A percentile compares a stretch with the other conserved stretches of the same genome.
Evolutionary conservation across 1,140 invertebrate species (phyloP).

Genomic region (Sycophaga agraensis): DNA sequence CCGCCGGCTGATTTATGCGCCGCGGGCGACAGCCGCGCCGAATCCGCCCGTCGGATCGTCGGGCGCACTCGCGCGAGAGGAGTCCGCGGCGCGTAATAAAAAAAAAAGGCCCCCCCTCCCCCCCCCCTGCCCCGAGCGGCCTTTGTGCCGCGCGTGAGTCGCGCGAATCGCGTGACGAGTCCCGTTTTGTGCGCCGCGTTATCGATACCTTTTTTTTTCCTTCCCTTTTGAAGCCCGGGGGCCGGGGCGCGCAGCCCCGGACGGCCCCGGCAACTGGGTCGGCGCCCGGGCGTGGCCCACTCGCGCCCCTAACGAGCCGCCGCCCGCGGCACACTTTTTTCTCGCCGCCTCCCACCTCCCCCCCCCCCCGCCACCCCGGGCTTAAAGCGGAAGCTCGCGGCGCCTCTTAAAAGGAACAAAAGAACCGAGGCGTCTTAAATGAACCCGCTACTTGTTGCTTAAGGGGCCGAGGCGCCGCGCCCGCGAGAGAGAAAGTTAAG

Average conservation of each 20-base stretch:
- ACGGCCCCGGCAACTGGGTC: too few species aligned
- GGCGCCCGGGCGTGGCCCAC: too few species aligned
- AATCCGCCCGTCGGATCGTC: too few species aligned
- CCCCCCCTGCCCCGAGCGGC: too few species aligned
- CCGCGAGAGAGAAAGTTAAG: constrained; percentile 23
- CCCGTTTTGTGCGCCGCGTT: too few species aligned
- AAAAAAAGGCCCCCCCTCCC: too few species aligned
- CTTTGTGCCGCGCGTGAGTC: too few species aligned
- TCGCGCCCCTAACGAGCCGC: neutral
- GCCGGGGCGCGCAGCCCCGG: too few species aligned
- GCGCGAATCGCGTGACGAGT: too few species aligned
- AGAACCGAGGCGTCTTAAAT: constrained; percentile 59
- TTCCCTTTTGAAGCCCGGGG: neutral
- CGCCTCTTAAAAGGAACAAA: constrained; percentile 56
- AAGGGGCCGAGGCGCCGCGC: constrained; percentile 35
- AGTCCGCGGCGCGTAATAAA: too few species aligned
- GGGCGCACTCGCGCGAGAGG: too few species aligned
- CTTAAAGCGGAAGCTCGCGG: constrained; percentile 50
- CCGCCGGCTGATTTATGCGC: constrained; percentile 54
- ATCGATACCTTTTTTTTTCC: too few species aligned
- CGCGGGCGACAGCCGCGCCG: constrained; percentile 47
- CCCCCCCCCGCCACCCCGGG: neutral
- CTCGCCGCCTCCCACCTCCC: constrained; percentile 1
- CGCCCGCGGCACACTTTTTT: constrained; percentile 34
- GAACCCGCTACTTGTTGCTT: constrained; percentile 60